These are phyloP conservation scores for Coenonympha arcania DNA, from an alignment of 2,888 invertebrate genomes.

Conservation along the genomic window DNA sequence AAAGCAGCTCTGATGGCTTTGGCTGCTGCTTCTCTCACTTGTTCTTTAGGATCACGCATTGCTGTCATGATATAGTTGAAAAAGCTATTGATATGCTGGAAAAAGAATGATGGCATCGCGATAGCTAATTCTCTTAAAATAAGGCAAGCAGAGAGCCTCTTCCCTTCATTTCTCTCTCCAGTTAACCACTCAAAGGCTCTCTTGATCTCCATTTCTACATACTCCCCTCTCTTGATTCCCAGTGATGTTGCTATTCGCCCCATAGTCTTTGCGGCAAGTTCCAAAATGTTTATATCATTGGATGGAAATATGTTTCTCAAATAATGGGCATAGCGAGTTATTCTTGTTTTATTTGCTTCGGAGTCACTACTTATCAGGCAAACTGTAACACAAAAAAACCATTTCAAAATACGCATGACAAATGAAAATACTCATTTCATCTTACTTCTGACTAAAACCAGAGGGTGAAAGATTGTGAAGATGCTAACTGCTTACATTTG, in stretches of 20 bases:
- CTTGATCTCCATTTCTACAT: constrained; percentile 96
- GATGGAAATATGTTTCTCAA: constrained; percentile 91
- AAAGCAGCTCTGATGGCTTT: constrained; percentile 94
- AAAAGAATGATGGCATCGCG: constrained; percentile 98
- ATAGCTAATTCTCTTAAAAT: constrained; percentile 94
- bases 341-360: constrained; percentile 89
- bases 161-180: constrained; percentile 91
- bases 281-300: constrained; percentile 91
- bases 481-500: too few species aligned
- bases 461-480: too few species aligned
- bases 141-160: constrained; percentile 91
- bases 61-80: constrained; percentile 94
- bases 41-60: constrained; percentile 90
- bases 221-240: constrained; percentile 94
- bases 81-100: constrained; percentile 91
- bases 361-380: constrained; percentile 94
- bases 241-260: constrained; percentile 90
- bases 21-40: constrained; percentile 92
- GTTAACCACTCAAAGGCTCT: constrained; percentile 95
- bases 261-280: constrained; percentile 94
- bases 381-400: constrained; percentile 72
- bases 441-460: too few species aligned
- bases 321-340: constrained; percentile 92
- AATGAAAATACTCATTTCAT: too few species aligned
- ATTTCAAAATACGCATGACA: too few species aligned